Base-by-base conservation (phyloP, 2,113 vertebrate genomes). In the Otocyon megalotis region DNA sequence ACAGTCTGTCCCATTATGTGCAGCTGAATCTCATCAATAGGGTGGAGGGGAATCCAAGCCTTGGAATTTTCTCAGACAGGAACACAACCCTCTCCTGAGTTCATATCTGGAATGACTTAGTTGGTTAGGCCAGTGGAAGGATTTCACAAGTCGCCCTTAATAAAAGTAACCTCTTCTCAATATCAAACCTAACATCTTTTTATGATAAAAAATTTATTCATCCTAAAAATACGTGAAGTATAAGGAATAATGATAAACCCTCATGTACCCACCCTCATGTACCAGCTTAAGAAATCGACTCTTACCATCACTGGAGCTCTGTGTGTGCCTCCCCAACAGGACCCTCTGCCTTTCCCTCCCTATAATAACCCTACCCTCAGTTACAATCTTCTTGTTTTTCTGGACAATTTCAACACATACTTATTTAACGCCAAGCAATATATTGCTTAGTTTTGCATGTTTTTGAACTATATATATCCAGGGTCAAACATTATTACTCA, bases 131-230 rank as follows among this genome's bases (percentile, higher is more conserved):
- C 26, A 82, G 63, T 16, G 54, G 24, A 60, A 89, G 11, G 19
- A 88, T 85, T 84, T 90, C 76, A 84, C 71, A 93, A 93, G 48
- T 58, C 20, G 58, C 3, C 12, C 35, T 90, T 85, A 84, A 84
- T 74, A 50, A 96, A 97, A 93, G 53, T 53, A 88, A 90, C 5
- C 16, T 77, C 43, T 71, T 87, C 32, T 80, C 81, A 85, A 81
- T 87, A 69, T 48, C 65, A 67, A 82, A 79, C 0, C 50, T 89
- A 77, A 84, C 76, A 54, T 56, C 1, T 85, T 85, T 72, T 35
- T 60, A 60, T 30, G 12, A 82, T 65, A 87, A 95, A 71, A 60
- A 84, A 48, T 89, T 69, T 84, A 56, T 79, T 62, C 43, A 71
- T 81, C 69, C 22, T 95, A 74, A 85, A 77, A 93, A 48, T 20